Evolutionary conservation across 2,888 invertebrate species (phyloP).

Genomic region (Athalia cordata): DNA sequence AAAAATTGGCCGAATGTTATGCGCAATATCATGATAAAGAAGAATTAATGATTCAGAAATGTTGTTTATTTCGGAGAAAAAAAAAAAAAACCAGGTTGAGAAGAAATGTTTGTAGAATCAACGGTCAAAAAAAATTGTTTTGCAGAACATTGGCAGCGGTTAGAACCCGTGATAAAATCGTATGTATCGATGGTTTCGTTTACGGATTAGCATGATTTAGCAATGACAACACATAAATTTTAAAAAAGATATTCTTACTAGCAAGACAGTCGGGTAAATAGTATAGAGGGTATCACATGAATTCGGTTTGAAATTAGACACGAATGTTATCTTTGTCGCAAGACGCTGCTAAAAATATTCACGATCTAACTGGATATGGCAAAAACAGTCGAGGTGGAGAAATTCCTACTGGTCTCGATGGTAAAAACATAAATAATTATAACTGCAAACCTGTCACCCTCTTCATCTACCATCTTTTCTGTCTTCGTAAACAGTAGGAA

Average conservation of each 20-base stretch:
- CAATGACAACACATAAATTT: background rate
- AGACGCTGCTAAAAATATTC: background rate
- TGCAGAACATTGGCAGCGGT: too few relatives aligned
- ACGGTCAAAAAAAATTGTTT: too few relatives aligned
- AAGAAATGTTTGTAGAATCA: too few relatives aligned
- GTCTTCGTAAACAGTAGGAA: slow-evolving; percentile 56
- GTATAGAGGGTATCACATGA: background rate
- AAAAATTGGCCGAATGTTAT: too few relatives aligned
- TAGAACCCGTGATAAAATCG: too few relatives aligned
- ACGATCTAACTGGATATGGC: background rate
- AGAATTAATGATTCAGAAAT: too few relatives aligned
- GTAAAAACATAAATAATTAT: slow-evolving; percentile 17
- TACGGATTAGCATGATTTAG: background rate
- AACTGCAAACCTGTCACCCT: slow-evolving; percentile 71
- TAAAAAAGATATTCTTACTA: background rate
- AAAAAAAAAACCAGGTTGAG: too few relatives aligned
- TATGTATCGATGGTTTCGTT: background rate
- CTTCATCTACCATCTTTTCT: slow-evolving; percentile 70
- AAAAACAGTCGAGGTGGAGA: background rate
- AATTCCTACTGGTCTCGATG: background rate
- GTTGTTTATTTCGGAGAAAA: too few relatives aligned
- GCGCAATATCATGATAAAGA: too few relatives aligned
- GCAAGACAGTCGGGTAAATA: slow-evolving; percentile 33
- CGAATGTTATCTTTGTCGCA: background rate
- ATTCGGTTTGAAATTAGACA: background rate